Conservation (phyloP, 2,113 vertebrate species). For the Brienomyrus brachyistius region DNA sequence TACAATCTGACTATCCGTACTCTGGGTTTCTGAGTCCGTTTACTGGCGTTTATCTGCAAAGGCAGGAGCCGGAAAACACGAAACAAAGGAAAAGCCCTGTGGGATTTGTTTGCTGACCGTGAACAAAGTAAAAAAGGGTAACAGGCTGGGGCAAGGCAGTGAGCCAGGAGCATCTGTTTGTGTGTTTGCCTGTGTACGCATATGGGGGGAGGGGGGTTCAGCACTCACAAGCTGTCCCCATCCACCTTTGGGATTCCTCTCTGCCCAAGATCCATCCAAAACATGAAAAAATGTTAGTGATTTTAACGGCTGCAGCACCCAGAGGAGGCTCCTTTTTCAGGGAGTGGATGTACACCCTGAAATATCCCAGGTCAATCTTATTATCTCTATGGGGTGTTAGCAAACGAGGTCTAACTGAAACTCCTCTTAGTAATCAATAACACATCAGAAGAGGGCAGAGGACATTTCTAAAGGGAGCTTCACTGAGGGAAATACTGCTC, state of each 20-base stretch:
- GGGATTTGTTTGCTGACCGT: constrained; percentile 43
- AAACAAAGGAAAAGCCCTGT: constrained; percentile 48
- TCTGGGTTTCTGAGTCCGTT: constrained; percentile 23
- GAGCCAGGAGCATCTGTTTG: not conserved
- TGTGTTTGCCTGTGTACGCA: not conserved
- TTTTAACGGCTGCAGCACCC: not conserved
- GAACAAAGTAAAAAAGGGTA: constrained; percentile 37
- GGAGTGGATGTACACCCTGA: not conserved
- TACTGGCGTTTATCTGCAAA: constrained; percentile 37
- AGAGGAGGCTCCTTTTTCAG: not conserved
- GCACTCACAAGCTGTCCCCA: not conserved
- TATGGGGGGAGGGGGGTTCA: not conserved
- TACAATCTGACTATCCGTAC: constrained; percentile 1
- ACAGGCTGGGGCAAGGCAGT: not conserved
- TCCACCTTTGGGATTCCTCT: not conserved
- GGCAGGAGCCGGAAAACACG: constrained; percentile 43
- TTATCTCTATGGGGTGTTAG: not conserved
- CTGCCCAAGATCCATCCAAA: not conserved
- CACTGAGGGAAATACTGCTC: not conserved
- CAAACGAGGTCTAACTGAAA: not conserved
- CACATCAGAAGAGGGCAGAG: not conserved
- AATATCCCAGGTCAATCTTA: not conserved
- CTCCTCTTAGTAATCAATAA: not conserved
- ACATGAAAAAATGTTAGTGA: not conserved
- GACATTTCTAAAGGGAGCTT: not conserved